phyloP scores from a whole-genome alignment of 2,113 vertebrate genomes.

The Hirundichthys speculiger region DNA sequence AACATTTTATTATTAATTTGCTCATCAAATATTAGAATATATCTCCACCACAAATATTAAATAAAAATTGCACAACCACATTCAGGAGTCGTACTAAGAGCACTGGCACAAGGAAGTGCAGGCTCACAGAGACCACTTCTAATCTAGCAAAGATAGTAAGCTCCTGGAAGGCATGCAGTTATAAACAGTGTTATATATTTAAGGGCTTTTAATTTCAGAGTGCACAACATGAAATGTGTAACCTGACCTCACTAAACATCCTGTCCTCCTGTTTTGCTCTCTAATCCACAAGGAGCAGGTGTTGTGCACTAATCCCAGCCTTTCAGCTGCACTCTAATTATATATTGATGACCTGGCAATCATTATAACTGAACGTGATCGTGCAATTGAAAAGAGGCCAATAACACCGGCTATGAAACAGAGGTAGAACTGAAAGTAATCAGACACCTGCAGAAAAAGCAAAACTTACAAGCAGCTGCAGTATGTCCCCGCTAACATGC shows the following conservation, averaged over 20 bases:
- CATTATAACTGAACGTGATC: conserved; percentile 37
- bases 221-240: conserved; percentile 3
- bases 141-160: conserved; percentile 23
- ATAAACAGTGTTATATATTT: conserved; percentile 16
- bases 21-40: conserved; percentile 55
- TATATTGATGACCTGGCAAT: conserved; percentile 71
- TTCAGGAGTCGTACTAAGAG: conserved; percentile 32
- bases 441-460: conserved; percentile 19
- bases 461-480: background rate
- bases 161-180: conserved; percentile 5
- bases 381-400: conserved; percentile 13
- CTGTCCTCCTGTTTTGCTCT: conserved; percentile 35
- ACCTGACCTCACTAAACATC: conserved; percentile 23
- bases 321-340: conserved; percentile 72
- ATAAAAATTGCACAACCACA: conserved; percentile 21
- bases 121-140: conserved; percentile 17
- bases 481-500: background rate
- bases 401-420: background rate
- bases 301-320: conserved; percentile 69
- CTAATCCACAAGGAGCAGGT: conserved; percentile 77
- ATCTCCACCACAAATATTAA: conserved; percentile 23
- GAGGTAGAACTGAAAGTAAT: background rate
- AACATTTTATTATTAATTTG: conserved; percentile 59
- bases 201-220: conserved; percentile 11
- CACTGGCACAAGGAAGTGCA: background rate